Conservation (phyloP, 2,113 vertebrate species). For the Pterophyllum scalare region DNA sequence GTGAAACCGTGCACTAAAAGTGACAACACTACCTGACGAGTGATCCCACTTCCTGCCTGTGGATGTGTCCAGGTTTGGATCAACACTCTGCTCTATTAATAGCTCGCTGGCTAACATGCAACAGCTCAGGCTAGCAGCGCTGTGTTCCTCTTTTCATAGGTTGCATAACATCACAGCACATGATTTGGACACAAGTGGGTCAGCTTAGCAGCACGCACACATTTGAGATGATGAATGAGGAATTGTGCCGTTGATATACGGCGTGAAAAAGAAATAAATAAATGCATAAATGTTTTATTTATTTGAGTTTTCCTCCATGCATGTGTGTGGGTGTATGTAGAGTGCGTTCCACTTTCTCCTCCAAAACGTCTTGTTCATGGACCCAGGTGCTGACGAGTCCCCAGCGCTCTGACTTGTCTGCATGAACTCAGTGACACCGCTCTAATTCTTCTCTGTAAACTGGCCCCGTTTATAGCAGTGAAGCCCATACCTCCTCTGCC, state of each 20-base stretch:
- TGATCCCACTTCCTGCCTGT: not conserved
- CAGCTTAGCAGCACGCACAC: constrained; percentile 36
- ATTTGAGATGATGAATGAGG: not conserved
- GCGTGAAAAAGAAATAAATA: too few relatives aligned
- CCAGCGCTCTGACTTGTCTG: too few relatives aligned
- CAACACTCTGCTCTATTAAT: constrained; percentile 48
- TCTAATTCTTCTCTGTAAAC: not conserved
- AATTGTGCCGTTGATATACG: too few relatives aligned
- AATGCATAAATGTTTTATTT: too few relatives aligned
- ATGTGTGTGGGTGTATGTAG: too few relatives aligned
- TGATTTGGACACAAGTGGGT: constrained; percentile 56
- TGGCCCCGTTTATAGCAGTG: not conserved
- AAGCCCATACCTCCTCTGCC: not conserved
- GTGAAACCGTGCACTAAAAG: not conserved
- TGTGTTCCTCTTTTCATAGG: constrained; percentile 29
- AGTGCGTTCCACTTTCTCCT: not conserved
- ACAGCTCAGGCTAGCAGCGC: constrained; percentile 13
- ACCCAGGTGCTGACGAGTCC: too few relatives aligned
- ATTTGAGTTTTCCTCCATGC: too few relatives aligned
- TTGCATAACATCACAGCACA: constrained; percentile 68
- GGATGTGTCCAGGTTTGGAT: constrained; percentile 11
- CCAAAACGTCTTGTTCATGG: too few relatives aligned
- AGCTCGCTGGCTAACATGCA: constrained; percentile 28
- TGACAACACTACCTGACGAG: not conserved
- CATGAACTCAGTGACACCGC: not conserved